Percentiles rank a stretch among this genome's conserved stretches.
phyloP scores from a whole-genome alignment of 1,140 invertebrate species.

The Cryptotermes secundus region DNA sequence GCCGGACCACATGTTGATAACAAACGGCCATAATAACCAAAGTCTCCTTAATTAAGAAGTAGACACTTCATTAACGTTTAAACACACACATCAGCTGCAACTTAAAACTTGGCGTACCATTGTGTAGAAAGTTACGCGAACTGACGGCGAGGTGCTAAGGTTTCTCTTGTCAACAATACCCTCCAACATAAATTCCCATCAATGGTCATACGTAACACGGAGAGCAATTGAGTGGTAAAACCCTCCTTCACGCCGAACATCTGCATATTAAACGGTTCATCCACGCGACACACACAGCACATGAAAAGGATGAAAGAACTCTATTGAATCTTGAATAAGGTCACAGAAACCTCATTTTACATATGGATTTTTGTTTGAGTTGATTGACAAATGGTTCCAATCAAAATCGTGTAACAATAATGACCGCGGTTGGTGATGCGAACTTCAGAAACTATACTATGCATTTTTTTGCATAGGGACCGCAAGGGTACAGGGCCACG shows the following conservation, averaged over 20 bases:
- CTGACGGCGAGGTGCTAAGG: not conserved
- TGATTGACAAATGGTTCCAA: constrained; percentile 27
- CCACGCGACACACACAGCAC: not conserved
- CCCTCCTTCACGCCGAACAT: not conserved
- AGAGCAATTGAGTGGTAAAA: not conserved
- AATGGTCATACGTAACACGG: not conserved
- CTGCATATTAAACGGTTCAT: constrained; percentile 4
- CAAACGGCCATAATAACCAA: too few relatives aligned
- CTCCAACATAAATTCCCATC: not conserved
- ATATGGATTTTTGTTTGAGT: constrained; percentile 22
- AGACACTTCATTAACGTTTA: too few relatives aligned
- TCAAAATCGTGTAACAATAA: constrained; percentile 9
- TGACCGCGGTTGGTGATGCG: not conserved
- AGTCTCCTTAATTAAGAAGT: too few relatives aligned
- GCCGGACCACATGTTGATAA: too few relatives aligned
- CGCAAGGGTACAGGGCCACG: not conserved
- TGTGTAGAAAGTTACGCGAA: too few relatives aligned
- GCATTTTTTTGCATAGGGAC: not conserved
- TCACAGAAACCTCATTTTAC: not conserved
- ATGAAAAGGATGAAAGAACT: constrained; percentile 5
- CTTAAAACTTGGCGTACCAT: too few relatives aligned
- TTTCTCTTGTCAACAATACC: not conserved
- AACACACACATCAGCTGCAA: too few relatives aligned
- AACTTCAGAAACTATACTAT: not conserved
- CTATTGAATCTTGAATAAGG: constrained; percentile 8